Evolutionary conservation across 2,888 invertebrate genomes (phyloP).

Genomic region (Clunio marinus): DNA sequence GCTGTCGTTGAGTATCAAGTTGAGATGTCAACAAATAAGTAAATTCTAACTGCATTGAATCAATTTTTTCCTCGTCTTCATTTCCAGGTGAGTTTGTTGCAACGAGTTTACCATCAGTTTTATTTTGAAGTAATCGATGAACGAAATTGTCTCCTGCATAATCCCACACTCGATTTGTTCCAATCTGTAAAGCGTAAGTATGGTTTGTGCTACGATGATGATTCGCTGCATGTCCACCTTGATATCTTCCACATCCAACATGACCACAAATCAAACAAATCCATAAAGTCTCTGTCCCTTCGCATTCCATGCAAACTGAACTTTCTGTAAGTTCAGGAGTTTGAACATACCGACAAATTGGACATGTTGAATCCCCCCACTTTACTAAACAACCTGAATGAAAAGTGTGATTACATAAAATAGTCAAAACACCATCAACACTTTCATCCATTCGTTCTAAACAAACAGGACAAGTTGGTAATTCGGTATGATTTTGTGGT

Average conservation of each 20-base stretch:
- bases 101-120: constrained; percentile 93
- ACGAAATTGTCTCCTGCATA: constrained; percentile 93
- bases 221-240: constrained; percentile 87
- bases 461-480: constrained; percentile 86
- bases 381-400: constrained; percentile 92
- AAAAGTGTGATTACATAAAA: constrained; percentile 97
- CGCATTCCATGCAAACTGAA: constrained; percentile 59
- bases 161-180: constrained; percentile 98
- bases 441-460: constrained; percentile 96
- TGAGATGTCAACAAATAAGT: constrained; percentile 94
- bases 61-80: constrained; percentile 74
- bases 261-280: constrained; percentile 98
- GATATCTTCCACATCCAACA: constrained; percentile 93
- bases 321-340: constrained; percentile 57
- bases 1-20: constrained; percentile 86
- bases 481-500: constrained; percentile 80
- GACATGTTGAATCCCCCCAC: constrained; percentile 97
- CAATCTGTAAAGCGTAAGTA: constrained; percentile 94
- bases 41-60: constrained; percentile 93
- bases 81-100: constrained; percentile 64
- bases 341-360: constrained; percentile 81
- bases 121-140: constrained; percentile 90
- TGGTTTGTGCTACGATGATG: constrained; percentile 95
- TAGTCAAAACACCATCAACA: constrained; percentile 93
- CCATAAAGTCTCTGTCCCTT: constrained; percentile 79